Base-by-base conservation (phyloP, 2,888 invertebrate species). In the Synergus umbraculus region DNA sequence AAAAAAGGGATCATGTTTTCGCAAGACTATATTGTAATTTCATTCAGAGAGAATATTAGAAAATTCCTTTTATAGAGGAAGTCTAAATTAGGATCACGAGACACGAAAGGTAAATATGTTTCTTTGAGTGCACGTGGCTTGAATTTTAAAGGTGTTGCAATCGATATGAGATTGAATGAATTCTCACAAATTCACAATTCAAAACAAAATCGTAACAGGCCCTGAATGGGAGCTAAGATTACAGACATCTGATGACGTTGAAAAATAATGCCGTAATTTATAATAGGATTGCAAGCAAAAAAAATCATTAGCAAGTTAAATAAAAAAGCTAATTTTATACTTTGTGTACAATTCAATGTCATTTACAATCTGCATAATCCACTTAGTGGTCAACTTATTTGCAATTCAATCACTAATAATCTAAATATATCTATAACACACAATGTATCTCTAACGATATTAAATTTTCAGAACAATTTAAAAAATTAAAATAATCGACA, bases 21-120 rank as follows among this genome's bases (percentile, higher is more conserved):
- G n/a, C n/a, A 54, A 54, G 54, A 54, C 54, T 54, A n/a, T 54
- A 29, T 29, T 54, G 54, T 54, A 54, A n/a, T 54, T 54, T 54
- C 54, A 54, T 49, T 49, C 13, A 49, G 15, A 13, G 49, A 49
- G 49, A 49, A 49, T 49, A 49, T 49, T 65, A 41, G 65, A 65
- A 65, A 65, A 41, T 41, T 65, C 65, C 65, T 65, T 65, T n/a
- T 65, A 66, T 18, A 43, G 18, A 44, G 65, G 18, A 66, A 66
- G 43, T 18, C 66, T 66, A 66, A 43, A 44, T 43, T 44, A 41
- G 66, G 41, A 12, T 43, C 66, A 43, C 66, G 43, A 66, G 43
- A 66, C 18, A 44, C 58, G 43, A 66, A 41, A 66, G 66, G n/a
- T 46, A 67, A 29, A 29, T 29, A 29, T 67, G 18, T 18, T 44